Evolutionary conservation across 2,113 vertebrate genomes (phyloP).

Genomic region (Festucalex cinctus): DNA sequence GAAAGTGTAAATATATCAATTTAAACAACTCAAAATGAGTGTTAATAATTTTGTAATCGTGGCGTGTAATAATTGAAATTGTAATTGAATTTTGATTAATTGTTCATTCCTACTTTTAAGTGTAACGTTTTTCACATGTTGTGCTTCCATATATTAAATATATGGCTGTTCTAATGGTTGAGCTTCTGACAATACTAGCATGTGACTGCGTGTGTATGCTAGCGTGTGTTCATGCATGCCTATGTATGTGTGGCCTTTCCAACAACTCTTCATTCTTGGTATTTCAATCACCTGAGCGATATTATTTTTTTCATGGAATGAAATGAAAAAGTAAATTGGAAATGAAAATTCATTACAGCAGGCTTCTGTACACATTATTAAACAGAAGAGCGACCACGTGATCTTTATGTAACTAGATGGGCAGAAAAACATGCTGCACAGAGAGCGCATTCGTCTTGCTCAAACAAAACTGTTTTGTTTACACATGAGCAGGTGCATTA

Average conservation of each 20-base stretch:
- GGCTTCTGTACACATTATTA: background rate
- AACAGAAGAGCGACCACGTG: background rate
- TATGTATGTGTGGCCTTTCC: slow-evolving; percentile 41
- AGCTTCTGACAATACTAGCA: background rate
- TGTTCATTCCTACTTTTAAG: too few relatives aligned
- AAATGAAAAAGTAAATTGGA: background rate
- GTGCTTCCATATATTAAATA: too few relatives aligned
- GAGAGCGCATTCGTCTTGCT: background rate
- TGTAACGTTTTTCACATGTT: background rate
- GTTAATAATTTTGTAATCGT: too few relatives aligned
- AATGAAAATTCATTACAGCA: background rate
- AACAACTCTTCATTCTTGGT: slow-evolving; percentile 22
- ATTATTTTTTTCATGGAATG: background rate
- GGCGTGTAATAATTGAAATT: too few relatives aligned
- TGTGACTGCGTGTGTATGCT: background rate
- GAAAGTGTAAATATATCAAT: too few relatives aligned
- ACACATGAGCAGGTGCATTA: background rate
- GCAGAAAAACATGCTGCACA: background rate
- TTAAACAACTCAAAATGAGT: too few relatives aligned
- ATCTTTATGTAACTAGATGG: background rate
- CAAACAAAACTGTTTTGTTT: background rate
- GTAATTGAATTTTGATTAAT: too few relatives aligned
- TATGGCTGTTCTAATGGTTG: background rate
- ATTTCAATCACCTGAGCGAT: slow-evolving; percentile 12
- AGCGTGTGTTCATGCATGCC: background rate